phyloP scores from a whole-genome alignment of 2,797 vertebrate species.

The Hydrocynus forskahlii region DNA sequence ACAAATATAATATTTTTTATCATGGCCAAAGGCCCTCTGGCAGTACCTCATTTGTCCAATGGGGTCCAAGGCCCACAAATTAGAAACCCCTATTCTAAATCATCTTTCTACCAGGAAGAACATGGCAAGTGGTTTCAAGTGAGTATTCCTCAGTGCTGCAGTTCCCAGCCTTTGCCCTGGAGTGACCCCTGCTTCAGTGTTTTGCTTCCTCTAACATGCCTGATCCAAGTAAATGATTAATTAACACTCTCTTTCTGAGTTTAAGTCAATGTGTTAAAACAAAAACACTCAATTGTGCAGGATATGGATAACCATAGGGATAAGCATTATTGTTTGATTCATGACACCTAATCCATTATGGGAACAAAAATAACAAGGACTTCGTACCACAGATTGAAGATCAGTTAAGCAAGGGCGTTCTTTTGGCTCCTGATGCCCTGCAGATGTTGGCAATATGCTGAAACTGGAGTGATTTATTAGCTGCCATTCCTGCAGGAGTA shows the following conservation, averaged over 20 bases:
- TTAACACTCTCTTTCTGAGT: neutral
- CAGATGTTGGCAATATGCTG: neutral
- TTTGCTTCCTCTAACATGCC: too few species aligned
- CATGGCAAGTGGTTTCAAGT: too few species aligned
- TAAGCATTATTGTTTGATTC: neutral
- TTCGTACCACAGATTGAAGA: neutral
- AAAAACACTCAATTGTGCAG: neutral
- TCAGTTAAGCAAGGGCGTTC: neutral
- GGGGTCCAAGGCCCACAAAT: too few species aligned
- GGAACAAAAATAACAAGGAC: neutral
- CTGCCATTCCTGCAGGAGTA: neutral
- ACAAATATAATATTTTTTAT: too few species aligned
- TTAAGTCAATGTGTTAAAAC: neutral
- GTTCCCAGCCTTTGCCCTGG: too few species aligned
- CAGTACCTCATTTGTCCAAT: too few species aligned
- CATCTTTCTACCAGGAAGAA: too few species aligned
- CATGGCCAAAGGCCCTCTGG: too few species aligned
- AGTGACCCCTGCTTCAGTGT: too few species aligned
- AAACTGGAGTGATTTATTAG: neutral
- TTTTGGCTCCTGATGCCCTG: neutral
- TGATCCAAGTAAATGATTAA: neutral
- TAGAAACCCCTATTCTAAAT: too few species aligned
- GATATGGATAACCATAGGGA: too few species aligned
- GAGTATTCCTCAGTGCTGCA: too few species aligned
- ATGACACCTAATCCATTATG: neutral